Base-by-base conservation (phyloP, 2,113 vertebrate species). In the Ahaetulla prasina region DNA sequence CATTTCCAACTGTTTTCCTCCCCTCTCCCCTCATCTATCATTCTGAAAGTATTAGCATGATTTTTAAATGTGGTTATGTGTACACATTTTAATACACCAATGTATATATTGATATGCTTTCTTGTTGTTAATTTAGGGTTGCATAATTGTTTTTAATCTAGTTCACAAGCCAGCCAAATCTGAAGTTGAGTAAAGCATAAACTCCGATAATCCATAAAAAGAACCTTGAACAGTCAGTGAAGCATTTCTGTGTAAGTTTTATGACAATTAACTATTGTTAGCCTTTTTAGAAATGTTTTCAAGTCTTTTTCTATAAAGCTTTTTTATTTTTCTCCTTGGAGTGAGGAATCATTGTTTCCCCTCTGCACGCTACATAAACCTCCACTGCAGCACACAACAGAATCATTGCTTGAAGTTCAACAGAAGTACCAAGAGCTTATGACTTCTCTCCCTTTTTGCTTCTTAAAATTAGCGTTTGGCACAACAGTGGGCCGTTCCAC, bases 381-480 rank as follows among this genome's bases (percentile, higher is more conserved):
- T 14, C 14, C 6, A 47, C n/a, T 2, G 0, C 0, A 23, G 22
- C 89, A 11, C 0, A 90, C n/a, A 22, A 91, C 11, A 89, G 30
- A 87, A 92, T 89, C 90, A 49, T 85, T 55, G 90, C 87, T 89
- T 54, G 4, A 53, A 55, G 63, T 91, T 95, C 85, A 95, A 47
- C 45, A 16, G 16, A 93, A 53, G 9, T 50, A 90, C 90, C 90
- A 80, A 91, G 90, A 89, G 50, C 6, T 54, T 86, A 89, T n/a
- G 14, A 52, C 89, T 90, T 50, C 90, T 68, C 18, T 22, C 68
- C 90, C 88, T 86, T 74, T 60, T 86, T 55, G 93, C 94, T 91
- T 94, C 14, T 84, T 52, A 94, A 94, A 94, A 90, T 25, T 50
- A 10, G 39, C 93, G 25, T 93, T 94, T 95, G 94, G 89, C 89